Base-by-base conservation (phyloP, 2,797 vertebrate species). In the Periparus ater region DNA sequence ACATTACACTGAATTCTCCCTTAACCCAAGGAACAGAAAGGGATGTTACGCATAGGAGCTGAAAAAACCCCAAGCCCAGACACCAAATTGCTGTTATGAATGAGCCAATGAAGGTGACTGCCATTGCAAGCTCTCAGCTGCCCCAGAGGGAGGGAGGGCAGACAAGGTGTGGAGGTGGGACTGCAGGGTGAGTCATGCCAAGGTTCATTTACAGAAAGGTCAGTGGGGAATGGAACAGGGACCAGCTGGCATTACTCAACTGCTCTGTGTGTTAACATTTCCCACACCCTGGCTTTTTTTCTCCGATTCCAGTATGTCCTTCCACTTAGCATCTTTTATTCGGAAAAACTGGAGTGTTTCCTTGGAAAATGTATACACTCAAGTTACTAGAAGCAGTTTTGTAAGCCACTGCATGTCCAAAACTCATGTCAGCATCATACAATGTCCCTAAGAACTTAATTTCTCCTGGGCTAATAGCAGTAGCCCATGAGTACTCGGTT, bases 261-360 rank as follows among this genome's bases (percentile, higher is more conserved):
- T 88, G 66, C 88, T 96, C 91, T 89, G 82, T 95, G 90, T 95
- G 72, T 91, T 95, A 89, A 95, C 66, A 62, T 96, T 96, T 95
- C 91, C 95, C 93, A 94, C 91, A 91, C 57, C 32, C 61, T n/a
- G 5, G 13, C 58, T 91, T 71, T 71, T 71, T 30, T 93, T 47
- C 82, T 94, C 53, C 0, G 1, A 38, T 91, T 93, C 72, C 54
- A 85, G 48, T 68, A 65, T 7, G 30, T 89, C 79, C 85, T 95
- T 96, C 79, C 76, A 94, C 70, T 85, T 54, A 51, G n/a, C 57
- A 54, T 54, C 57, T 88, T 92, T 95, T 83, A 96, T 91, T 91
- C 55, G 96, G 96, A 91, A 96, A 95, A 94, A 68, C 11, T 85
- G 44, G 65, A 74, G 61, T 60, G 9, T 42, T 94, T 78, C 44